These are phyloP conservation scores for Sinotaia quadrata DNA, from an alignment of 2,888 invertebrate species.

Conservation along the genomic window DNA sequence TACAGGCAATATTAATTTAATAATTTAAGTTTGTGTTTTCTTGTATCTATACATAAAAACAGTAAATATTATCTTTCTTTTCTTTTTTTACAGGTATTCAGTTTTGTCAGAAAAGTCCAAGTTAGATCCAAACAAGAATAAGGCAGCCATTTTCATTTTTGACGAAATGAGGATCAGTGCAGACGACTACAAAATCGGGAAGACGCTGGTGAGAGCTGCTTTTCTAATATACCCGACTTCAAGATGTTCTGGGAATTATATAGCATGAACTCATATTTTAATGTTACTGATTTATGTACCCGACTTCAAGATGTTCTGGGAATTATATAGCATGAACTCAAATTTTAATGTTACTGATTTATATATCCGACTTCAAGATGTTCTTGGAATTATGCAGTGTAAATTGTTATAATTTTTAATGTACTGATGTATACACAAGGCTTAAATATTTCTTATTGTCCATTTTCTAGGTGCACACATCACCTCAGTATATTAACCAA, in stretches of 20 bases:
- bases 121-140: background rate
- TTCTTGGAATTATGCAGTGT: background rate
- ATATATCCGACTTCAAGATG: no score
- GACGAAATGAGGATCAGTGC: background rate
- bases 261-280: background rate
- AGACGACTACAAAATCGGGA: constrained; percentile 33
- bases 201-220: constrained; percentile 27
- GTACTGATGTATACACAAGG: no score
- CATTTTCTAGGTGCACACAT: no score
- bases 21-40: no score
- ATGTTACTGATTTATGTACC: no score
- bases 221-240: no score
- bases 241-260: background rate
- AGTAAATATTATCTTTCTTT: background rate
- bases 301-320: no score
- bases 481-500: no score
- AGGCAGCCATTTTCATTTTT: constrained; percentile 5
- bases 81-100: constrained; percentile 4
- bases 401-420: background rate
- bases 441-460: no score
- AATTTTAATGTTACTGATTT: no score
- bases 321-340: background rate
- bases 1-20: no score
- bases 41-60: constrained; percentile 2
- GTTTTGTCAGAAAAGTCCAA: background rate